These are phyloP conservation scores for Taeniopygia guttata DNA, from an alignment of 2,797 vertebrate species.

Conservation along the genomic window DNA sequence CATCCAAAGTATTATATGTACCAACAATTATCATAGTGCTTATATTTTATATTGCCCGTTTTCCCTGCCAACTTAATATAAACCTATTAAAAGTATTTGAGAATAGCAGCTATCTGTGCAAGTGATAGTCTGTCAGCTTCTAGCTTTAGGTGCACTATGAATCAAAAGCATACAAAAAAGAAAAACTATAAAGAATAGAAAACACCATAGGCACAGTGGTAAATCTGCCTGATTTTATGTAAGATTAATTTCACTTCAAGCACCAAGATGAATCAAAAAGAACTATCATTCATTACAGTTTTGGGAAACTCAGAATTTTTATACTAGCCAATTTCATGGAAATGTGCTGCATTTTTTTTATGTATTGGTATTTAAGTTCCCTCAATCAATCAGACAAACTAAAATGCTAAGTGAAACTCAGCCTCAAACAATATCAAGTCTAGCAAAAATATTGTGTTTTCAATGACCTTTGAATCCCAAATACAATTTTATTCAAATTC, in stretches of 20 bases:
- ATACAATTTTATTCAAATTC: neutral
- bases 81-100: neutral
- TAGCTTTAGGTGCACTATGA: neutral
- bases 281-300: neutral
- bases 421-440: neutral
- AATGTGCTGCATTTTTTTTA: neutral
- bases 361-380: neutral
- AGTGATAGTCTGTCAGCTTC: neutral
- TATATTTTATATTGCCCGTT: slow-evolving; percentile 31
- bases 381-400: neutral
- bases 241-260: neutral
- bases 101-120: neutral
- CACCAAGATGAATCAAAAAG: neutral
- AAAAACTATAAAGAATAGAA: neutral
- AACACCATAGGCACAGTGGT: neutral
- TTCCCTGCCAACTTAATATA: neutral
- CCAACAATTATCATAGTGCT: slow-evolving; percentile 23
- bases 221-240: neutral
- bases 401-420: neutral
- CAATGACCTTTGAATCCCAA: neutral
- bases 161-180: neutral
- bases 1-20: slow-evolving; percentile 38
- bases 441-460: neutral
- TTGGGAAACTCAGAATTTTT: neutral
- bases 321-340: neutral